Evolutionary conservation across 2,113 vertebrate species (phyloP), one percentile per base, ranked within the genome.

Genomic region (Anhinga anhinga): DNA sequence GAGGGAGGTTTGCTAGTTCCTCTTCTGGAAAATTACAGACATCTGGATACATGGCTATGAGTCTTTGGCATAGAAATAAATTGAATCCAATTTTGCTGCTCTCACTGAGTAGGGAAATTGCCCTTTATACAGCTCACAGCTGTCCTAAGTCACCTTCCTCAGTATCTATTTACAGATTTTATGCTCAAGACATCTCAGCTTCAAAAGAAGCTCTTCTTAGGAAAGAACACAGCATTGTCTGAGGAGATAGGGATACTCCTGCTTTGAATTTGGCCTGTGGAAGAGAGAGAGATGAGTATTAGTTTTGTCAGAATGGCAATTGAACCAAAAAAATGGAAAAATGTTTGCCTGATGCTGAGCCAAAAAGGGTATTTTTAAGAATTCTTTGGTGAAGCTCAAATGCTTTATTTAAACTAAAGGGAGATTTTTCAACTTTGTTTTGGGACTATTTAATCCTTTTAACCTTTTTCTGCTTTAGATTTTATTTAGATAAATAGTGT

Each of bases 61-160:
- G 78, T 77, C 56, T 87, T 80, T 81, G 85, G 44, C 53, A 71
- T 23, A 76, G 49, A 87, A 95, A 90, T 72, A 86, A 86, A 72
- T 90, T 34, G 49, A 93, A 93, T 89, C 42, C 49, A 80, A 78
- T 93, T 93, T 87, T 90, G 18, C 49, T 88, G 42, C 71, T 95
- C 78, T 83, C 74, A 59, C 2, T 88, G 87, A 90, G 78, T 55
- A 50, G 50, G 59, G 50, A 94, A 93, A 95, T 91, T 9, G 0
- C 45, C 89, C 50, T 93, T 90, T 90, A 58, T 77, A 58, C 62
- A 83, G 27, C 58, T 94, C 78, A 70, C 66, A 91, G 82, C 55
- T 88, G 84, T 93, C 93, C 71, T 38, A 78, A 94, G 74, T 94
- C 93, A 96, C 84, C 87, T 94, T 96, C 74, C 56, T 88, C 55